These are phyloP conservation scores for Rhadina sibilatrix DNA, from an alignment of 2,113 vertebrate genomes.

Conservation along the genomic window DNA sequence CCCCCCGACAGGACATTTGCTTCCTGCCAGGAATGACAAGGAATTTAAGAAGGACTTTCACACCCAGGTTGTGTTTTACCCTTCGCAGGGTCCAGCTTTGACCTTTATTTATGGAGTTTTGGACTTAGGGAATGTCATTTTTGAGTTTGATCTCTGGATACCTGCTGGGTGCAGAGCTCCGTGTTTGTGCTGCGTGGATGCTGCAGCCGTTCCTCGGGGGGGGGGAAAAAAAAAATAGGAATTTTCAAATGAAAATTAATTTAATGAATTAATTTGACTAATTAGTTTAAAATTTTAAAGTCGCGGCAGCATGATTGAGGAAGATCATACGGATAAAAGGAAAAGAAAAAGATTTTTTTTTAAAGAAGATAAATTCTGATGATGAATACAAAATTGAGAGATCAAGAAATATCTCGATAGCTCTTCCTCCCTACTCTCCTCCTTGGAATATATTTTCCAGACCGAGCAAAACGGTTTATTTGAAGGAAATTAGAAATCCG, in stretches of 20 bases:
- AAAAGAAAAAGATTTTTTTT: neutral
- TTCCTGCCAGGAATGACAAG: slow-evolving; percentile 46
- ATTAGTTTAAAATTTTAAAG: neutral
- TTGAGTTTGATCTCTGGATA: neutral
- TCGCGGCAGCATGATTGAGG: neutral
- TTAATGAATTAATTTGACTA: too few relatives aligned
- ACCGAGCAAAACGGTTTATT: slow-evolving; percentile 36
- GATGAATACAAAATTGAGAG: neutral
- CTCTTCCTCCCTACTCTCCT: neutral
- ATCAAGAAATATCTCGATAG: neutral
- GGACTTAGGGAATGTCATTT: rapidly evolving
- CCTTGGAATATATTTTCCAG: neutral
- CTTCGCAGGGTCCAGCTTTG: neutral
- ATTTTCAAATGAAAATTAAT: neutral
- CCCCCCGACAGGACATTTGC: neutral
- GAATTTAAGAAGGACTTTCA: neutral
- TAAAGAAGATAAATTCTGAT: neutral
- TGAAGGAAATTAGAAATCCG: slow-evolving; percentile 48
- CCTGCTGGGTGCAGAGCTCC: neutral
- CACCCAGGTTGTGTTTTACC: neutral
- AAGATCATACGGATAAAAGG: neutral
- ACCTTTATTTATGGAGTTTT: neutral
- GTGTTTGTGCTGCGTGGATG: neutral
- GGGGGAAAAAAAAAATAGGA: neutral
- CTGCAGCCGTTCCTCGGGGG: neutral